These are phyloP conservation scores for Tyto alba DNA, from an alignment of 2,113 vertebrate species.

Conservation along the genomic window DNA sequence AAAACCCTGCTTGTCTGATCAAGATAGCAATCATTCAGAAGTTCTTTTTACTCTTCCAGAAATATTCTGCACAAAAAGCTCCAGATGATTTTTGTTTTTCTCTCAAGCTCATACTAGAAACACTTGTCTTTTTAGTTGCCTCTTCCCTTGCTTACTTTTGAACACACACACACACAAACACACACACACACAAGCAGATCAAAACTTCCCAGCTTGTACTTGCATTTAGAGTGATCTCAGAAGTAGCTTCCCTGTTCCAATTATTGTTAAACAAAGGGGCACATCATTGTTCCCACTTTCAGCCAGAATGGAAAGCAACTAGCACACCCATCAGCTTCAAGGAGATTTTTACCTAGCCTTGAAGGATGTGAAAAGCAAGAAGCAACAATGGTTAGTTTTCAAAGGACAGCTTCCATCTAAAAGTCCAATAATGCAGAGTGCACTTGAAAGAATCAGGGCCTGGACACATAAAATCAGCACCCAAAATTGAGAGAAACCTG, in stretches of 20 bases:
- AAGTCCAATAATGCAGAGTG: slow-evolving; percentile 41
- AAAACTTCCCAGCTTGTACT: background rate
- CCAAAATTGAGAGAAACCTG: slow-evolving; percentile 42
- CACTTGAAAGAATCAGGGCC: slow-evolving; percentile 34
- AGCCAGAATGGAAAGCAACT: background rate
- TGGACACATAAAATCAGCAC: slow-evolving; percentile 12
- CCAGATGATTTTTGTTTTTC: background rate
- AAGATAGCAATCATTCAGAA: background rate
- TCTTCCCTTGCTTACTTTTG: background rate
- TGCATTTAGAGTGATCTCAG: background rate
- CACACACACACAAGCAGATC: background rate
- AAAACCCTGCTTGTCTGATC: background rate
- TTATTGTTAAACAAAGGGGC: slow-evolving; percentile 31
- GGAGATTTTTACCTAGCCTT: slow-evolving; percentile 15
- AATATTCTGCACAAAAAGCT: background rate
- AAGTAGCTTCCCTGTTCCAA: slow-evolving; percentile 14
- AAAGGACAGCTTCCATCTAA: slow-evolving; percentile 16
- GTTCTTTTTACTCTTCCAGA: background rate
- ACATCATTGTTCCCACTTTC: background rate
- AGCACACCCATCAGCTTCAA: background rate
- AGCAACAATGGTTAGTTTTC: slow-evolving; percentile 44
- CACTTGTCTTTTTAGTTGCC: background rate
- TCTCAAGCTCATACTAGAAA: background rate
- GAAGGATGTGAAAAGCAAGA: slow-evolving; percentile 19
- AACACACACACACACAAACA: background rate